phyloP scores from a whole-genome alignment of 2,888 invertebrate genomes.

The Dolichopus griseipennis region DNA sequence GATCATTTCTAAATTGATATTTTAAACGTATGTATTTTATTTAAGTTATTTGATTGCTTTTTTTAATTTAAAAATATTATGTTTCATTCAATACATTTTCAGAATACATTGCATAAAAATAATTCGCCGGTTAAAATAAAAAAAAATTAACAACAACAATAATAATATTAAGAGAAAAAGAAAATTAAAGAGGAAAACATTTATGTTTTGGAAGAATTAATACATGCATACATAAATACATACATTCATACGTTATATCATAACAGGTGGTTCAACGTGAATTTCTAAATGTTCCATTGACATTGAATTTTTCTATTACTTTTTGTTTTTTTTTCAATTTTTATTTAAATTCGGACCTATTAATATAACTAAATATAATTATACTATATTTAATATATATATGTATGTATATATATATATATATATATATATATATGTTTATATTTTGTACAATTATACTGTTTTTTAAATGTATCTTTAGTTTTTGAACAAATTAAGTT shows the following conservation, averaged over 20 bases:
- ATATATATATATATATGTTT: not conserved
- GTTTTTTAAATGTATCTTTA: no score
- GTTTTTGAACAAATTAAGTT: no score
- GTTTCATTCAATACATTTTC: not conserved
- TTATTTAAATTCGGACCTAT: not conserved
- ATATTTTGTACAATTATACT: no score
- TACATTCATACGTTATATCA: no score
- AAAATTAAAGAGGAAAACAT: not conserved
- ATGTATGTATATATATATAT: not conserved
- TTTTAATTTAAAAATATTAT: not conserved
- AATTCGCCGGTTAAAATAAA: not conserved
- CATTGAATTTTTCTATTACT: not conserved
- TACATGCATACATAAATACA: no score
- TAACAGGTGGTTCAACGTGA: not conserved
- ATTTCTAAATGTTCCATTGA: not conserved
- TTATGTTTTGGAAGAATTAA: not conserved
- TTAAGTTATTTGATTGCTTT: no score
- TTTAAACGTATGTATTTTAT: not conserved
- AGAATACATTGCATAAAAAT: not conserved
- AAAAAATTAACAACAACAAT: not conserved
- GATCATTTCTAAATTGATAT: no score
- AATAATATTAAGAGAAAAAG: no score
- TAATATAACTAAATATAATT: not conserved
- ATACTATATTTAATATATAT: not conserved
- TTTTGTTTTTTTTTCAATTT: not conserved